Evolutionary conservation across 2,113 vertebrate genomes (phyloP).

Genomic region (Reinhardtius hippoglossoides): DNA sequence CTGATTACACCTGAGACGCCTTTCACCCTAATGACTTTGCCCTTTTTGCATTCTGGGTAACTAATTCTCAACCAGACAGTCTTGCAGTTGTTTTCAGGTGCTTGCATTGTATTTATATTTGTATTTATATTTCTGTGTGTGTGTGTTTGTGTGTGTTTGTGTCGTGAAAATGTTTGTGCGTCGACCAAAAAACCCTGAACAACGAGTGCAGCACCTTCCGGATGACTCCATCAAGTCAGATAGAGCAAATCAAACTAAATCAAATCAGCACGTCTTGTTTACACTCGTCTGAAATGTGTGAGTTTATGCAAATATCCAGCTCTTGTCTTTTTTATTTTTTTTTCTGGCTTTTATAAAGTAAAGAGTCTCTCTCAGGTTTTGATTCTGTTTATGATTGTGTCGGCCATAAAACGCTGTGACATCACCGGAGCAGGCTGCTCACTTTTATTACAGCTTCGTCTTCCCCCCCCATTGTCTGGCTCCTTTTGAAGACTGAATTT

Average conservation of each 20-base stretch:
- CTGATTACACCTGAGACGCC: background rate
- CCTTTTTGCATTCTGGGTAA: background rate
- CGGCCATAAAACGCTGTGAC: constrained; percentile 44
- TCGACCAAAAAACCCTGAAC: too few species aligned
- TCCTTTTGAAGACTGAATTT: too few species aligned
- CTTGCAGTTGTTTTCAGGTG: too few species aligned
- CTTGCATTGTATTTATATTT: too few species aligned
- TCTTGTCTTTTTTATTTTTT: background rate
- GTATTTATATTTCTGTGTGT: too few species aligned
- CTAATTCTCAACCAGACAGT: too few species aligned
- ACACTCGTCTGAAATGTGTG: background rate
- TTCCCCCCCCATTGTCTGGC: too few species aligned
- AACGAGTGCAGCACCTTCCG: background rate
- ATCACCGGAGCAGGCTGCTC: constrained; percentile 30
- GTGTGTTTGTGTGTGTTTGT: too few species aligned
- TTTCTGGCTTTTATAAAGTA: background rate
- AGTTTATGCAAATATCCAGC: constrained; percentile 9
- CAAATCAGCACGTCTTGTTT: background rate
- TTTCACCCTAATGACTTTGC: background rate
- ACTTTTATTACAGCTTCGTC: background rate
- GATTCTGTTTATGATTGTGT: constrained; percentile 29
- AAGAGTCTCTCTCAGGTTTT: constrained; percentile 7
- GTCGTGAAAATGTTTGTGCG: too few species aligned
- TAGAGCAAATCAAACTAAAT: background rate
- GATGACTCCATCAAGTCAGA: background rate